Base-by-base conservation (phyloP, 1,140 invertebrate genomes). In the Frieseomelitta varia region DNA sequence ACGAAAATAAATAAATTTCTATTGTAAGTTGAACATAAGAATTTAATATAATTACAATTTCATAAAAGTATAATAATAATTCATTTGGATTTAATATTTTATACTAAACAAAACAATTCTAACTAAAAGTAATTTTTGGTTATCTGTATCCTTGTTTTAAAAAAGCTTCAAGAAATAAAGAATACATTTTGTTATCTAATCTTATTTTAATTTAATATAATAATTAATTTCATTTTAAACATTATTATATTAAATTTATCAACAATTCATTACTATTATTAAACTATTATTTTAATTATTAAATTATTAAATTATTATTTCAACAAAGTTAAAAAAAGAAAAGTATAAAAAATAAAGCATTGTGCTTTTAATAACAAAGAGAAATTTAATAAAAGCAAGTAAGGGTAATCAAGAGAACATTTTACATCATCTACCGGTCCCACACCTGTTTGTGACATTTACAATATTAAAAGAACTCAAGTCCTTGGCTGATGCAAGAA, bases 341-440 rank as follows among this genome's bases (percentile, higher is more conserved):
- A 53, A 6, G 17, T 79, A 63, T 4, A 21, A n/a, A 58, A 24
- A 58, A 24, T 4, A 24, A 4, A 58, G 10, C 24, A 63, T 14
- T 65, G 47, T 2, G 15, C 24, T 85, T 85, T 56, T 19, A 53
- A 39, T 47, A 24, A 24, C 1, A 65, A 69, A 80, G 24, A 86
- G 53, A 58, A 86, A 86, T 84, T 86, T 30, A 82, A 79, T 69
- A 65, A 85, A 89, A 61, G 10, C 61, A 77, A 83, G 68, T 19
- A 30, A 84, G 67, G 63, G 93, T 91, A 95, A 95, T 92, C 87
- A 71, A 85, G 81, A 89, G 81, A 80, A 88, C 58, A 91, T 90
- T 94, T 95, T 95, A 91, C 94, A 87, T 95, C 94, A 95, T 95
- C 90, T 93, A 94, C 92, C 92, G 92, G 93, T 94, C 89, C 87